Evolutionary conservation across 2,113 vertebrate genomes (phyloP).

Genomic region (Phoxinus phoxinus): DNA sequence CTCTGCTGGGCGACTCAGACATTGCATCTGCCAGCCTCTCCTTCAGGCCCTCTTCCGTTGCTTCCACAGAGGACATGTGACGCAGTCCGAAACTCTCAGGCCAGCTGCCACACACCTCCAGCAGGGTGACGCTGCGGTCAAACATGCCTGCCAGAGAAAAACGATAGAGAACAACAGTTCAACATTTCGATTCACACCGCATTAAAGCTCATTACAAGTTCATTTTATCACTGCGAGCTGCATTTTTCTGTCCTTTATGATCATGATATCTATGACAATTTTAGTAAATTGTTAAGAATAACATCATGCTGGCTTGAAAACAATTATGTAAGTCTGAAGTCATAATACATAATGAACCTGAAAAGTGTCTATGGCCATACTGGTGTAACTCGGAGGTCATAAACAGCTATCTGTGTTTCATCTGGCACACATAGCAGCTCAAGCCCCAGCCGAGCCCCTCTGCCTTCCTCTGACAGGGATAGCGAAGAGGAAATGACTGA

Average conservation of each 20-base stretch:
- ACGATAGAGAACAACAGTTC: slow-evolving; percentile 26
- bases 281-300: background rate
- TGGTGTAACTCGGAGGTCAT: slow-evolving; percentile 30
- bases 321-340: background rate
- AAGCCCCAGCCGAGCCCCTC: background rate
- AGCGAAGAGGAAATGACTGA: slow-evolving; percentile 28
- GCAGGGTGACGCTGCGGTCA: slow-evolving; percentile 92
- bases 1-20: slow-evolving; percentile 94
- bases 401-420: slow-evolving; percentile 36
- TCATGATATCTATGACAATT: background rate
- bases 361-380: background rate
- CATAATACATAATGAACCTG: slow-evolving; percentile 10
- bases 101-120: slow-evolving; percentile 98
- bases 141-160: slow-evolving; percentile 81
- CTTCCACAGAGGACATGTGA: slow-evolving; percentile 89
- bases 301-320: background rate
- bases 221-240: background rate
- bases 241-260: too few species aligned
- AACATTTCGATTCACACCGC: slow-evolving; percentile 37
- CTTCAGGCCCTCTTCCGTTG: slow-evolving; percentile 89
- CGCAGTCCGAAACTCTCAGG: slow-evolving; percentile 93
- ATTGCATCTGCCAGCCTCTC: slow-evolving; percentile 96
- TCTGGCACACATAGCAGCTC: slow-evolving; percentile 20
- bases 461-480: slow-evolving; percentile 19
- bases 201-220: background rate